Percentiles rank a stretch among this genome's conserved stretches.
Conservation (phyloP, 2,797 vertebrate genomes). For the Betta splendens region DNA sequence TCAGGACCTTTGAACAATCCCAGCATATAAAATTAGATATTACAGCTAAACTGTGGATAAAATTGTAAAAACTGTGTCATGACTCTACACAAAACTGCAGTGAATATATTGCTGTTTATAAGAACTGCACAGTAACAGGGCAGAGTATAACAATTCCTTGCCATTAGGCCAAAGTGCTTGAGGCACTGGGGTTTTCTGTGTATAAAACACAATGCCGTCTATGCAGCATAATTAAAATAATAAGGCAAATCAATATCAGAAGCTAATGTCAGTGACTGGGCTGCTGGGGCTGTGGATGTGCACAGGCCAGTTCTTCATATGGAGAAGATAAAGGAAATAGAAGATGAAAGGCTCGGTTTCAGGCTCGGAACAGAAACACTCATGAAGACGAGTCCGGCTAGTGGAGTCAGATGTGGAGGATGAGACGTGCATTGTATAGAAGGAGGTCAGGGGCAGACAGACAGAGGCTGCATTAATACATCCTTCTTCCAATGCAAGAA, state of each 20-base stretch:
- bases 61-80: not conserved
- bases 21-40: not conserved
- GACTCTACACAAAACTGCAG: slow-evolving; percentile 11
- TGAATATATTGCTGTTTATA: not conserved
- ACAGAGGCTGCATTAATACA: slow-evolving; percentile 13
- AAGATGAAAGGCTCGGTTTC: slow-evolving; percentile 37
- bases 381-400: slow-evolving; percentile 34
- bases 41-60: not conserved
- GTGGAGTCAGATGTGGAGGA: slow-evolving; percentile 60
- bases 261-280: slow-evolving; percentile 25
- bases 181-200: slow-evolving; percentile 3
- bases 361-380: slow-evolving; percentile 44
- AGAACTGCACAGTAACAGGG: slow-evolving; percentile 7
- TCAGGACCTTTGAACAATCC: slow-evolving; percentile 6
- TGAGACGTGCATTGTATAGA: slow-evolving; percentile 51
- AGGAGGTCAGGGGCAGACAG: slow-evolving; percentile 57
- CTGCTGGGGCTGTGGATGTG: slow-evolving; percentile 10
- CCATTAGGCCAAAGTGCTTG: slow-evolving; percentile 20
- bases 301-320: slow-evolving; percentile 13
- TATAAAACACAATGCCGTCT: slow-evolving; percentile 7
- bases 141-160: slow-evolving; percentile 24
- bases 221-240: slow-evolving; percentile 46
- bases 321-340: slow-evolving; percentile 28
- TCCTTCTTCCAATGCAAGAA: slow-evolving; percentile 48
- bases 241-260: slow-evolving; percentile 36